Evolutionary conservation across 2,113 vertebrate species (phyloP).

Genomic region (Chionomys nivalis): DNA sequence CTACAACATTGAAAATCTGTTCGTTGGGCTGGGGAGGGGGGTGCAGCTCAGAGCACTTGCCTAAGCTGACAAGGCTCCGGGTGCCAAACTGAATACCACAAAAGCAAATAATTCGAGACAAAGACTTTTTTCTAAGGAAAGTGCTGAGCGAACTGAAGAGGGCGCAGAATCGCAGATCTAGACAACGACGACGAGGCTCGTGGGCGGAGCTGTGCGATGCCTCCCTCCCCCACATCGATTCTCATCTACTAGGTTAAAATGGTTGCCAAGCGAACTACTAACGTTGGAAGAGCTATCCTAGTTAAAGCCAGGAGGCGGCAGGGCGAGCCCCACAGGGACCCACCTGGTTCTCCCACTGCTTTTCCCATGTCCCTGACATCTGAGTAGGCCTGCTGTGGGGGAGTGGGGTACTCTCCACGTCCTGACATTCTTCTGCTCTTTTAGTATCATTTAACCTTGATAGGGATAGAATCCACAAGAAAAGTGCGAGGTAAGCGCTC

Average conservation of each 20-base stretch:
- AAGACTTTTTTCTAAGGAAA: background rate
- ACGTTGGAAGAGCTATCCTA: no score
- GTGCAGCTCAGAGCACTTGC: background rate
- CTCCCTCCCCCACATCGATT: background rate
- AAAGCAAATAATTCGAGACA: background rate
- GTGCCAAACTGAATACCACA: background rate
- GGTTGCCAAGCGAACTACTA: background rate
- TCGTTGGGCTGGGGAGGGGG: background rate
- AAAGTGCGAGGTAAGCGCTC: background rate
- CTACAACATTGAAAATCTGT: background rate
- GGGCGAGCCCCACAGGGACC: no score
- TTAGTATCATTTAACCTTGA: background rate
- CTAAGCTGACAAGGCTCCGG: background rate
- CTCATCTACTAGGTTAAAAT: background rate
- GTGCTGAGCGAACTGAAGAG: background rate
- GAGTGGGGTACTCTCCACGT: no score
- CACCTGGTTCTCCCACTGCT: background rate
- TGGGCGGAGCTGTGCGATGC: background rate
- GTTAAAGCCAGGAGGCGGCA: background rate
- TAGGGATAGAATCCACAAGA: background rate
- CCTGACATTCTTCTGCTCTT: background rate
- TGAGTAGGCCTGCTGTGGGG: background rate
- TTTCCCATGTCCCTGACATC: background rate
- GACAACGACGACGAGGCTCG: fast-evolving
- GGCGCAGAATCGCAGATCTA: background rate